phyloP scores from a whole-genome alignment of 2,888 invertebrate species.

The Cyclophora punctaria region DNA sequence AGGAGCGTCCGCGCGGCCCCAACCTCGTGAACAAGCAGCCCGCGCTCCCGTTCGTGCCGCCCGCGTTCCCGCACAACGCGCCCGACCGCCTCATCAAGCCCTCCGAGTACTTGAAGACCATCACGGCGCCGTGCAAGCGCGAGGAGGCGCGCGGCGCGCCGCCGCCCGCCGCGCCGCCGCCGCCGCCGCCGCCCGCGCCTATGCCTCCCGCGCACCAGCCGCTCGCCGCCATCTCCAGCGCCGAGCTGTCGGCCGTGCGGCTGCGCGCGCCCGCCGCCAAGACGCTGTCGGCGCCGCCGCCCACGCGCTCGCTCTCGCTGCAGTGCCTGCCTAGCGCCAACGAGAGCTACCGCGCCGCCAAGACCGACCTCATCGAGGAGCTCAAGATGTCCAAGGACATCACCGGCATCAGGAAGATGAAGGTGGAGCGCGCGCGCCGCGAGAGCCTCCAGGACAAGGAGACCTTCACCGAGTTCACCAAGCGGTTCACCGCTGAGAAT shows the following conservation, averaged over 20 bases:
- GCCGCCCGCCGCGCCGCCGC: slow-evolving; percentile 65
- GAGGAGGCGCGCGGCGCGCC: slow-evolving; percentile 77
- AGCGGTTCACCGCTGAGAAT: slow-evolving; percentile 88
- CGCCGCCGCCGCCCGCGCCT: slow-evolving; percentile 50
- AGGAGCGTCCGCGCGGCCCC: slow-evolving; percentile 70
- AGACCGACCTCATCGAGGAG: slow-evolving; percentile 92
- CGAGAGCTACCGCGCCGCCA: slow-evolving; percentile 83
- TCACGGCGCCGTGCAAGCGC: slow-evolving; percentile 78
- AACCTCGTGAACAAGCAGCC: slow-evolving; percentile 90
- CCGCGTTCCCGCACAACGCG: slow-evolving; percentile 88
- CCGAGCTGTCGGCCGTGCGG: slow-evolving; percentile 89
- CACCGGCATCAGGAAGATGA: slow-evolving; percentile 94
- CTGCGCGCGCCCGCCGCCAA: slow-evolving; percentile 85
- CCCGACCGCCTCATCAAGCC: slow-evolving; percentile 92
- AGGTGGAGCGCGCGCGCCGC: slow-evolving; percentile 89
- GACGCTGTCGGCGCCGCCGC: slow-evolving; percentile 86
- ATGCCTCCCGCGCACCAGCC: slow-evolving; percentile 78
- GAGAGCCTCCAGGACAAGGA: slow-evolving; percentile 89
- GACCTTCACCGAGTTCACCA: slow-evolving; percentile 87
- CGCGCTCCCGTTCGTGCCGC: slow-evolving; percentile 92
- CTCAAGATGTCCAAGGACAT: slow-evolving; percentile 94
- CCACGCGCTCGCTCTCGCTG: slow-evolving; percentile 81
- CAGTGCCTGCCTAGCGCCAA: slow-evolving; percentile 79
- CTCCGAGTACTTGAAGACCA: slow-evolving; percentile 91
- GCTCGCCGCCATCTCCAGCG: slow-evolving; percentile 89